phyloP scores from a whole-genome alignment of 2,113 vertebrate genomes.

The Monarcha castaneiventris region DNA sequence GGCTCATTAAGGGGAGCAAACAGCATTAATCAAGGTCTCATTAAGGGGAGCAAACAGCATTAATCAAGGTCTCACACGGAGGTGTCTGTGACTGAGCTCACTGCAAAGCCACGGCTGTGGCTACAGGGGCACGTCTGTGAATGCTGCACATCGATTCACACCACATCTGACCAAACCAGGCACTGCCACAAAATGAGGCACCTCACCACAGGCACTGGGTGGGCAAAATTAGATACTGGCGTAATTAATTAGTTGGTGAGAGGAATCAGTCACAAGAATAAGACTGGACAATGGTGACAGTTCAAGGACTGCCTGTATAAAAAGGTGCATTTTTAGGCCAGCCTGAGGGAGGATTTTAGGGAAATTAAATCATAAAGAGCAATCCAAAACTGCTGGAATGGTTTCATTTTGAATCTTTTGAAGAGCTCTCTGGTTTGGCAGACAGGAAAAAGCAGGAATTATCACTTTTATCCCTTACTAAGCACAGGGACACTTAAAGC shows the following conservation, averaged over 20 bases:
- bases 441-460: neutral
- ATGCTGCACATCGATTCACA: accelerated
- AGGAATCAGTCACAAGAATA: neutral
- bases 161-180: neutral
- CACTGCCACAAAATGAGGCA: accelerated
- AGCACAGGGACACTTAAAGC: neutral
- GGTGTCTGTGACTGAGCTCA: too few species aligned
- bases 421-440: neutral
- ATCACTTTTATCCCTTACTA: neutral
- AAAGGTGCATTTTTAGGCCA: neutral
- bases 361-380: neutral
- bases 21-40: neutral
- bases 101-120: neutral
- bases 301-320: neutral
- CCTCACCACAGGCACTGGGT: neutral
- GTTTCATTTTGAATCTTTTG: neutral
- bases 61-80: accelerated
- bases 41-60: neutral
- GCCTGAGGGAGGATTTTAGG: neutral
- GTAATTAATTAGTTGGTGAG: neutral
- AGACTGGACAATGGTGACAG: neutral
- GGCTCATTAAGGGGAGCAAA: neutral
- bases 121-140: neutral
- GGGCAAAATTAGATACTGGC: accelerated
- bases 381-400: neutral